phyloP scores from a whole-genome alignment of 1,140 invertebrate species.

The Bicyclus anynana region DNA sequence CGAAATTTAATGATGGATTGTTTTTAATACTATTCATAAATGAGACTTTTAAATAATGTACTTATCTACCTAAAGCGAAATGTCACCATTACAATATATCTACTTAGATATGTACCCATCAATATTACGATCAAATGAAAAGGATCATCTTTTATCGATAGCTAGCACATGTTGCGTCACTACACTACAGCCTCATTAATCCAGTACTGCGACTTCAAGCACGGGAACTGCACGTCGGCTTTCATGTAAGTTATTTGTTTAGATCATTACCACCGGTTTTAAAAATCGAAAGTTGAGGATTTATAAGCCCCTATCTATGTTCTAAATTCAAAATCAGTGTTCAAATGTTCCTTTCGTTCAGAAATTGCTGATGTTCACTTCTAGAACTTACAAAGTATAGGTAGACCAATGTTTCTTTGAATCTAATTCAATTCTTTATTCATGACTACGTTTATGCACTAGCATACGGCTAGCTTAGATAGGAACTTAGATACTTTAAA shows the following conservation, averaged over 20 bases:
- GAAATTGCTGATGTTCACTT: neutral
- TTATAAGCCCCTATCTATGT: neutral
- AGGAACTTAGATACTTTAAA: neutral
- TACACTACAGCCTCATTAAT: conserved; percentile 16
- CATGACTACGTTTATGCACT: neutral
- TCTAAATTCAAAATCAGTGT: neutral
- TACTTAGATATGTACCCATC: neutral
- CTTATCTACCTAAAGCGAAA: too few relatives aligned
- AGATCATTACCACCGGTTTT: neutral
- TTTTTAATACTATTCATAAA: too few relatives aligned
- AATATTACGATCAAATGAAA: conserved; percentile 25
- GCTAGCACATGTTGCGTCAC: conserved; percentile 7
- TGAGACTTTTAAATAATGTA: too few relatives aligned
- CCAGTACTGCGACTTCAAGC: conserved; percentile 19
- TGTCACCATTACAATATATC: too few relatives aligned
- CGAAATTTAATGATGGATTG: too few relatives aligned
- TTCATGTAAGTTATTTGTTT: conserved; percentile 15
- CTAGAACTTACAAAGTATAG: neutral
- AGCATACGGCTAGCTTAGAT: too few relatives aligned
- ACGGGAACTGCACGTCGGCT: conserved; percentile 12
- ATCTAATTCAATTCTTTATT: neutral
- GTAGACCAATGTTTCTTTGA: neutral
- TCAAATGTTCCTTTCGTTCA: neutral
- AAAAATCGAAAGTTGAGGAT: neutral
- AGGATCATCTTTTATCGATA: conserved; percentile 15